Percentiles rank a stretch among this genome's conserved stretches.
Evolutionary conservation across 2,113 vertebrate species (phyloP).

Genomic region (Alexandromys fortis): DNA sequence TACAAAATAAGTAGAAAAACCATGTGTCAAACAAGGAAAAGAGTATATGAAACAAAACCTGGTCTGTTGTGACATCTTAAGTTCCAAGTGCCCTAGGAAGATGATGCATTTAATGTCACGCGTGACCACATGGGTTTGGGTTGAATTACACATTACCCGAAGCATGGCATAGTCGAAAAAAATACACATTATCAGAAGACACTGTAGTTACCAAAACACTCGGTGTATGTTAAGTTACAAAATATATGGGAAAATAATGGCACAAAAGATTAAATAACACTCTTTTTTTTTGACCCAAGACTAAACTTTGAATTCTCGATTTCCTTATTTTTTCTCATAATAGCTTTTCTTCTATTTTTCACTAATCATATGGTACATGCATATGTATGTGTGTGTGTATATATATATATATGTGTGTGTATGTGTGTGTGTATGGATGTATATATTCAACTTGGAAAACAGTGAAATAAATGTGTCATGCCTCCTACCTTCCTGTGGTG

Average conservation of each 20-base stretch:
- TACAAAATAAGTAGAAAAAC: not conserved
- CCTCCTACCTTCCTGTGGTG: not conserved
- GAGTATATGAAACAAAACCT: not conserved
- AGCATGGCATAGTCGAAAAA: not conserved
- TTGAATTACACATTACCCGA: not conserved
- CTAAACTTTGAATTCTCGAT: not conserved
- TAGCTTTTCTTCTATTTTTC: not conserved
- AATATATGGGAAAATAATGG: not conserved
- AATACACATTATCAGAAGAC: not conserved
- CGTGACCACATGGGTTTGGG: not conserved
- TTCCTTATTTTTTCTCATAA: constrained; percentile 20
- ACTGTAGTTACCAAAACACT: not conserved
- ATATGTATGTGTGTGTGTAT: no score
- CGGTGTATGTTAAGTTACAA: not conserved
- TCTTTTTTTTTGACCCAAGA: not conserved
- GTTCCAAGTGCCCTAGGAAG: not conserved
- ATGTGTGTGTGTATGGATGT: no score
- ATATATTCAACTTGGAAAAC: not conserved
- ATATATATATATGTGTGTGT: no score
- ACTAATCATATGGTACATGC: not conserved
- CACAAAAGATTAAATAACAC: not conserved
- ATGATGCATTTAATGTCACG: not conserved
- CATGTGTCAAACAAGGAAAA: not conserved
- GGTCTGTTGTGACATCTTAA: not conserved
- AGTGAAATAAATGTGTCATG: not conserved